These are phyloP conservation scores for Dendrolimus houi DNA, from an alignment of 2,888 invertebrate genomes.

Conservation along the genomic window DNA sequence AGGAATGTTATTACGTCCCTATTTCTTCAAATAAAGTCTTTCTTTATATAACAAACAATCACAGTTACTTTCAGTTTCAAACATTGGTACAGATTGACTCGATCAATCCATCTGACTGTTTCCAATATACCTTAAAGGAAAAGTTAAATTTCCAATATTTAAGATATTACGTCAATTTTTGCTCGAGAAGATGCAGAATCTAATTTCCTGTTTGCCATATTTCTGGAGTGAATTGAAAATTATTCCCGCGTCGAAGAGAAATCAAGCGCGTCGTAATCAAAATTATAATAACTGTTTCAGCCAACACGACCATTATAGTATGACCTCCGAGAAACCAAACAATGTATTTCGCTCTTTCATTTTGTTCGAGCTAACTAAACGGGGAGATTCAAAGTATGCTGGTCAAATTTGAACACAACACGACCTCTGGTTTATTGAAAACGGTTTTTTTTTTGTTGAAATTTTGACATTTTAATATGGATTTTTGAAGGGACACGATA, in stretches of 20 bases:
- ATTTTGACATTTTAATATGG: slow-evolving; percentile 22
- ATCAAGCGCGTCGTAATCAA: slow-evolving; percentile 46
- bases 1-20: no score
- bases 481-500: slow-evolving; percentile 11
- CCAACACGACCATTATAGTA: slow-evolving; percentile 19
- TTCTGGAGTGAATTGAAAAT: slow-evolving; percentile 1
- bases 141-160: no score
- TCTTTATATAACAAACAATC: no score
- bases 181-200: slow-evolving; percentile 28
- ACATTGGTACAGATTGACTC: no score
- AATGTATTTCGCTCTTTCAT: not conserved
- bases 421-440: slow-evolving; percentile 18
- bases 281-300: slow-evolving; percentile 53
- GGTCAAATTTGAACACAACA: slow-evolving; percentile 25
- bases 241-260: slow-evolving; percentile 25
- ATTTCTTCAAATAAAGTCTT: no score
- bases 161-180: slow-evolving; percentile 11
- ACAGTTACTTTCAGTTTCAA: no score
- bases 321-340: slow-evolving; percentile 11
- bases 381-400: slow-evolving; percentile 14
- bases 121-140: no score
- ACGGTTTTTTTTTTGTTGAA: slow-evolving; percentile 2
- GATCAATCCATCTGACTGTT: no score
- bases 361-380: not conserved
- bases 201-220: slow-evolving; percentile 45